Conservation (phyloP, 2,888 invertebrate genomes). For the Rotaria magnacalcarata region DNA sequence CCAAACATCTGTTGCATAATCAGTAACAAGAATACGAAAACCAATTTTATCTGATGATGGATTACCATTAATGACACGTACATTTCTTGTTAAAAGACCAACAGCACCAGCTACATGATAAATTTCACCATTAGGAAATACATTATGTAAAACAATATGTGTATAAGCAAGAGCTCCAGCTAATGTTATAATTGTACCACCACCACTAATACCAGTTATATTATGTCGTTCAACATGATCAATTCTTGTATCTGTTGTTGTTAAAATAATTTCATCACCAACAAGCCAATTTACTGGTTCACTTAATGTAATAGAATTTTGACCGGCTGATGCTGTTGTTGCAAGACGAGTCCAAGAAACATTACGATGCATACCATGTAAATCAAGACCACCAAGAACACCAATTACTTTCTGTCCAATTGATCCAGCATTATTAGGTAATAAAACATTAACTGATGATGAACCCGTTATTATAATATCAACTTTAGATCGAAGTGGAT, state of each 20-base stretch:
- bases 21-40: conserved; percentile 52
- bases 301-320: conserved; percentile 48
- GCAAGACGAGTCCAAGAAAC: conserved; percentile 51
- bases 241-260: conserved; percentile 50
- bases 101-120: conserved; percentile 40
- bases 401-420: conserved; percentile 46
- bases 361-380: conserved; percentile 51
- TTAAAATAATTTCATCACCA: conserved; percentile 51
- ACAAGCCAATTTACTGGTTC: conserved; percentile 50
- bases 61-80: conserved; percentile 36
- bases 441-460: not conserved
- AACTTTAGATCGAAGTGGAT: conserved; percentile 49
- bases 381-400: conserved; percentile 53
- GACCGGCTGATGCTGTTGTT: conserved; percentile 49
- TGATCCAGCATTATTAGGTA: not conserved
- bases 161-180: conserved; percentile 49
- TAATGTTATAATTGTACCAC: conserved; percentile 49
- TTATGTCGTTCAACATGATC: conserved; percentile 51
- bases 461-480: conserved; percentile 47
- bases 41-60: conserved; percentile 50
- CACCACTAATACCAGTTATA: conserved; percentile 49
- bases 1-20: conserved; percentile 46
- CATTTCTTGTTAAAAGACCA: conserved; percentile 43
- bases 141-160: conserved; percentile 49
- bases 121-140: conserved; percentile 42